phyloP scores from a whole-genome alignment of 2,113 vertebrate species.

The Elgaria multicarinata region DNA sequence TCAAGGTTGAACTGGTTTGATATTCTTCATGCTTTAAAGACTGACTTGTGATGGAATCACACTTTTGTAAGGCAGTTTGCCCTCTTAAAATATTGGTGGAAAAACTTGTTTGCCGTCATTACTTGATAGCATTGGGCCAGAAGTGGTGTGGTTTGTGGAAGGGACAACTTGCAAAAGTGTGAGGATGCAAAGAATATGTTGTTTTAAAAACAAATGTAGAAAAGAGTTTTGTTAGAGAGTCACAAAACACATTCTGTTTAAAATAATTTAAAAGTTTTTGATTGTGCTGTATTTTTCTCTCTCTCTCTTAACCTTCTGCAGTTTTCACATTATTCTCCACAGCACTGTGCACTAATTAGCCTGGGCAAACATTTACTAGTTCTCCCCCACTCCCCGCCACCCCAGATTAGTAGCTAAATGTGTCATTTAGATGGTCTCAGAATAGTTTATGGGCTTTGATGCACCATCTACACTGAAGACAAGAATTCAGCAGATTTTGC shows the following conservation, averaged over 20 bases:
- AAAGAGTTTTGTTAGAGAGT: slow-evolving; percentile 71
- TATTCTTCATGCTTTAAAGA: slow-evolving; percentile 49
- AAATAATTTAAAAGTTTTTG: slow-evolving; percentile 80
- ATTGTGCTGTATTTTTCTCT: slow-evolving; percentile 82
- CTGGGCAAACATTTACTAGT: slow-evolving; percentile 25
- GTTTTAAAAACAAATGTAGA: slow-evolving; percentile 76
- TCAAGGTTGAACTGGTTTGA: slow-evolving; percentile 53
- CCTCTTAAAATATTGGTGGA: slow-evolving; percentile 61
- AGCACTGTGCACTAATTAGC: slow-evolving; percentile 42
- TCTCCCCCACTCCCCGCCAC: slow-evolving; percentile 18
- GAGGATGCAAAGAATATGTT: slow-evolving; percentile 69
- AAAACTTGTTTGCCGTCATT: slow-evolving; percentile 46
- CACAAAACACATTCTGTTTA: slow-evolving; percentile 68
- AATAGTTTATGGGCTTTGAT: slow-evolving; percentile 23
- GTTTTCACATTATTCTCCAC: slow-evolving; percentile 66
- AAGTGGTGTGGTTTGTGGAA: slow-evolving; percentile 56
- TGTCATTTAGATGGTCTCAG: slow-evolving; percentile 38
- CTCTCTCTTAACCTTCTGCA: slow-evolving; percentile 59
- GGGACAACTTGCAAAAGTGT: slow-evolving; percentile 57
- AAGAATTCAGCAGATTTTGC: slow-evolving; percentile 22
- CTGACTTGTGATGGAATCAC: slow-evolving; percentile 32
- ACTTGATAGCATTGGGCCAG: slow-evolving; percentile 64
- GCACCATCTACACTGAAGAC: slow-evolving; percentile 36
- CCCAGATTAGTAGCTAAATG: slow-evolving; percentile 30
- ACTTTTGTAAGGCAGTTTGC: slow-evolving; percentile 58